phyloP scores from a whole-genome alignment of 2,797 vertebrate genomes.

The Chelidonichthys spinosus region DNA sequence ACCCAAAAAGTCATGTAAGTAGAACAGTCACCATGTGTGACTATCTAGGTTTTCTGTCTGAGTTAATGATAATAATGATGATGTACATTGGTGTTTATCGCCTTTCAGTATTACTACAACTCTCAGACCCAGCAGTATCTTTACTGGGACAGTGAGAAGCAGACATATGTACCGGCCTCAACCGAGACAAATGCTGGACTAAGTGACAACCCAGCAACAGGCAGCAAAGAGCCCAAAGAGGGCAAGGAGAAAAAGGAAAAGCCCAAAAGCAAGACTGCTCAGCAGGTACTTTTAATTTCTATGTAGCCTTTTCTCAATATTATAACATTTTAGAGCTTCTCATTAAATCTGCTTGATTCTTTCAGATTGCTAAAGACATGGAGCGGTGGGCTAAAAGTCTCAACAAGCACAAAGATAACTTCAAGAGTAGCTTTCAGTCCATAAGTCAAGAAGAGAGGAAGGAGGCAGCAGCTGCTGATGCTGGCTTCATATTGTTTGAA shows the following conservation, averaged over 20 bases:
- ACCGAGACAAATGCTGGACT: conserved; percentile 68
- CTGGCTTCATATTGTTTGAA: conserved; percentile 95
- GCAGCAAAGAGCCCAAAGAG: conserved; percentile 90
- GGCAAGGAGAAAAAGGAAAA: conserved; percentile 97
- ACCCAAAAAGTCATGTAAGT: conserved; percentile 94
- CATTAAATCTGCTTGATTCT: background rate
- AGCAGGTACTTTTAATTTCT: conserved; percentile 85
- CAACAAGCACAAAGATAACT: conserved; percentile 99
- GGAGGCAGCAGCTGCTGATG: conserved; percentile 96
- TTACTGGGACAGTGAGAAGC: conserved; percentile 98
- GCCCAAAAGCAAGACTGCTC: conserved; percentile 98
- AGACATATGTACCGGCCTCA: conserved; percentile 91
- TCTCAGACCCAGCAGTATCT: conserved; percentile 97
- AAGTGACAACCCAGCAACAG: conserved; percentile 62
- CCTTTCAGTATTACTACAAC: conserved; percentile 96
- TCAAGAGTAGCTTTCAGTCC: conserved; percentile 95
- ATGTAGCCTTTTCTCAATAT: background rate
- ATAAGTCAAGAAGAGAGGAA: conserved; percentile 93
- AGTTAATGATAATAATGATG: too few species aligned
- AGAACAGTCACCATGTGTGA: background rate
- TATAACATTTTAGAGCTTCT: background rate
- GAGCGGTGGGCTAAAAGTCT: conserved; percentile 99
- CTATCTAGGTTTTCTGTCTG: background rate
- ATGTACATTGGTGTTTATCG: background rate
- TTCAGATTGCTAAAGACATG: conserved; percentile 99